Conservation (phyloP, 2,113 vertebrate species). For the Aldabrachelys gigantea region DNA sequence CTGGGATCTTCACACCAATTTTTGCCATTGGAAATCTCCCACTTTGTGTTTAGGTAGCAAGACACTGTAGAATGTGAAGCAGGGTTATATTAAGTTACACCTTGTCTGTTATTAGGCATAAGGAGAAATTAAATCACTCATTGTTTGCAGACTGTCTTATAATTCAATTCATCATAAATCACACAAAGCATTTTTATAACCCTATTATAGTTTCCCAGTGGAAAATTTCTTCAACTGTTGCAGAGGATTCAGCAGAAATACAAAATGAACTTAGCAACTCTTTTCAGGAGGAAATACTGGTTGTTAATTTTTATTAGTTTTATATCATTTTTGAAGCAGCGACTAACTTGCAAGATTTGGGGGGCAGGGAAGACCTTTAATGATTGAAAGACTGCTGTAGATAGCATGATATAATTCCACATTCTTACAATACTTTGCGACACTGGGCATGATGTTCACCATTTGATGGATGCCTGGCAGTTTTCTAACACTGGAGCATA, state of each 20-base stretch:
- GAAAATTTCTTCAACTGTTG: background rate
- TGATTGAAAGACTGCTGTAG: constrained; percentile 16
- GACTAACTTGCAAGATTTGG: background rate
- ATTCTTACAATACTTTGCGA: background rate
- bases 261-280: background rate
- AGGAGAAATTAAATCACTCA: background rate
- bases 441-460: background rate
- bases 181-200: background rate
- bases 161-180: background rate
- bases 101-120: background rate
- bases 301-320: constrained; percentile 14
- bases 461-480: background rate
- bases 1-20: background rate
- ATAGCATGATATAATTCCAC: background rate
- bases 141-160: constrained; percentile 5
- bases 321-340: background rate
- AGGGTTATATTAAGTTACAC: background rate
- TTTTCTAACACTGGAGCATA: background rate
- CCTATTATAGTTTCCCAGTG: background rate
- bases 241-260: background rate
- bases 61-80: background rate
- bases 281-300: background rate
- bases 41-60: background rate
- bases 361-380: constrained; percentile 24
- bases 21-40: background rate